Percentiles rank a stretch among this genome's conserved stretches.
These are phyloP conservation scores for Ceratosolen solmsi DNA, from an alignment of 1,140 invertebrate genomes.

Conservation along the genomic window DNA sequence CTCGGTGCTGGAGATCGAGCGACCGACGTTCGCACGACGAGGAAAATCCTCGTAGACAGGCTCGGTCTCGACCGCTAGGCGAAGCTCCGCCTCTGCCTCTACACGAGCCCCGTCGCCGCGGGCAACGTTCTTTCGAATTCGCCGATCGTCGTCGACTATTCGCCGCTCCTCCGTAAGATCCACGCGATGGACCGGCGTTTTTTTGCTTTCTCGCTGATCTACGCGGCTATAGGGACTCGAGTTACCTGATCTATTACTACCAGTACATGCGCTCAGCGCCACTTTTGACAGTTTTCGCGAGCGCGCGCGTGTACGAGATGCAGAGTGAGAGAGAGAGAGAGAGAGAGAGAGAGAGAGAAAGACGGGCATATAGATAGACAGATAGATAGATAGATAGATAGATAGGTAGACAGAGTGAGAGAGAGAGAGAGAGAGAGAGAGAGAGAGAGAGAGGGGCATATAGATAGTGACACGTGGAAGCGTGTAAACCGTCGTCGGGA, in stretches of 20 bases:
- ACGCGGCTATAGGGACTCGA: background rate
- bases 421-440: background rate
- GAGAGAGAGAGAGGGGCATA: background rate
- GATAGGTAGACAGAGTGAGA: background rate
- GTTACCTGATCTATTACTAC: background rate
- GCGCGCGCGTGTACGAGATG: too few species aligned
- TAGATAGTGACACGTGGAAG: background rate
- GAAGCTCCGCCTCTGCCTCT: background rate
- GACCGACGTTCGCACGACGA: background rate
- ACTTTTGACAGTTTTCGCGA: background rate
- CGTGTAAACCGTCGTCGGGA: background rate
- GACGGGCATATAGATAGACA: too few species aligned
- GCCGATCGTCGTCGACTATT: background rate
- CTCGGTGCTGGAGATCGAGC: background rate
- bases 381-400: background rate
- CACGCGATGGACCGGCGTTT: background rate
- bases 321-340: background rate
- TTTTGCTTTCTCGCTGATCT: background rate
- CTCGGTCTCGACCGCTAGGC: background rate
- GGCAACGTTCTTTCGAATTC: background rate
- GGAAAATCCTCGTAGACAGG: slow-evolving; percentile 13
- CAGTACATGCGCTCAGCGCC: background rate
- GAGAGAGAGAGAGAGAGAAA: background rate
- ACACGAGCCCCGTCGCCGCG: background rate
- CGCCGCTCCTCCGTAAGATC: background rate